A percentile compares a stretch with the other conserved stretches of the same genome.
These are phyloP conservation scores for Dolichopus griseipennis DNA, from an alignment of 2,888 invertebrate genomes.

Conservation along the genomic window DNA sequence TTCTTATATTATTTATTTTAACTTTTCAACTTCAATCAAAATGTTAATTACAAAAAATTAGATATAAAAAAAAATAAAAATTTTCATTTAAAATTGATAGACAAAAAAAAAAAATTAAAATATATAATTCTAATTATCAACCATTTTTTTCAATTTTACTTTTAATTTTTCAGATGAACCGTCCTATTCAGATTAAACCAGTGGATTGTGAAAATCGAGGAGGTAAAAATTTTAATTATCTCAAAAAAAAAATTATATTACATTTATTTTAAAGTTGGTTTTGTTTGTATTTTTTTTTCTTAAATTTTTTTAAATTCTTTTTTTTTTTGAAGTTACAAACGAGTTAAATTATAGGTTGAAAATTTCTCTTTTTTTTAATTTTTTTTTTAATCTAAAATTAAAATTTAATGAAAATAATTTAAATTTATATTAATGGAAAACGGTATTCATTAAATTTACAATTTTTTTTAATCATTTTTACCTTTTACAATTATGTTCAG, in stretches of 20 bases:
- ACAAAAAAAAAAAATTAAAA: background rate
- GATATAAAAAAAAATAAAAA: background rate
- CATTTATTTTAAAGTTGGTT: background rate
- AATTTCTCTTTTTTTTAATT: too few relatives aligned
- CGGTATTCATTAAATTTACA: too few relatives aligned
- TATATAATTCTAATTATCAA: background rate
- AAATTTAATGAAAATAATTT: too few relatives aligned
- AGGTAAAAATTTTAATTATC: slow-evolving; percentile 56
- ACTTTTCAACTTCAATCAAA: background rate
- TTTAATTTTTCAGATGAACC: slow-evolving; percentile 91
- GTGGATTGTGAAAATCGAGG: slow-evolving; percentile 98
- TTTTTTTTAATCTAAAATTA: too few relatives aligned
- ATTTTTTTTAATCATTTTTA: too few relatives aligned
- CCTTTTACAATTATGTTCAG: too few relatives aligned
- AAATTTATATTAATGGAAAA: too few relatives aligned
- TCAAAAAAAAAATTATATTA: background rate
- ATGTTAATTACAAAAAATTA: background rate
- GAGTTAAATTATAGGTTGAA: too few relatives aligned
- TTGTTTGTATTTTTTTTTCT: background rate
- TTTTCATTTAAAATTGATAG: background rate
- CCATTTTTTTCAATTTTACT: slow-evolving; percentile 28
- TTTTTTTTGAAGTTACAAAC: background rate
- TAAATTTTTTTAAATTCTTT: background rate
- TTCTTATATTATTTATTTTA: too few relatives aligned
- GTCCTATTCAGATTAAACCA: slow-evolving; percentile 99